A percentile compares a stretch with the other conserved stretches of the same genome.
phyloP scores from a whole-genome alignment of 1,140 invertebrate genomes.

The Hyles vespertilio region DNA sequence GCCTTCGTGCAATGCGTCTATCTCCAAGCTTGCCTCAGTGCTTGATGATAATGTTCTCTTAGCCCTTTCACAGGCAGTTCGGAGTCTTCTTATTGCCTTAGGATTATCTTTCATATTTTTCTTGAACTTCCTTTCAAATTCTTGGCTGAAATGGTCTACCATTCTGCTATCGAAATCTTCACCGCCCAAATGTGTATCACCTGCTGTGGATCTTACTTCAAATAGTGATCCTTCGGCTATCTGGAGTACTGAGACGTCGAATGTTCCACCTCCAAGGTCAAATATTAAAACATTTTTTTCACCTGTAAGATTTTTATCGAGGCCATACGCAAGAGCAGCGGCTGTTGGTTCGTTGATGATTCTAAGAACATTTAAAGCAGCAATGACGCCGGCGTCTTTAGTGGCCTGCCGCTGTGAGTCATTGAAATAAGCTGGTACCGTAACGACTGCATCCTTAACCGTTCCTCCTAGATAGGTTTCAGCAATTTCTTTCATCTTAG shows the following conservation, averaged over 20 bases:
- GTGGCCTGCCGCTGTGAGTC: slow-evolving; percentile 81
- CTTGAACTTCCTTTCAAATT: slow-evolving; percentile 91
- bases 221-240: slow-evolving; percentile 90
- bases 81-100: slow-evolving; percentile 84
- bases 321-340: slow-evolving; percentile 88
- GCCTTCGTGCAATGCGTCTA: slow-evolving; percentile 85
- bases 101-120: slow-evolving; percentile 86
- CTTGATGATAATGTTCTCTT: slow-evolving; percentile 82
- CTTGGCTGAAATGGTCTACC: slow-evolving; percentile 85
- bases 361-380: slow-evolving; percentile 87
- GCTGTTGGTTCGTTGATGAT: slow-evolving; percentile 91
- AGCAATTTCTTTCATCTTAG: slow-evolving; percentile 84
- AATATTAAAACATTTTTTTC: slow-evolving; percentile 86
- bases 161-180: slow-evolving; percentile 89
- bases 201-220: slow-evolving; percentile 87
- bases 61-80: slow-evolving; percentile 85
- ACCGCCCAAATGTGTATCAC: slow-evolving; percentile 85
- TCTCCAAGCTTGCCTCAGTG: slow-evolving; percentile 83
- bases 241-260: slow-evolving; percentile 91
- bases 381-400: slow-evolving; percentile 86
- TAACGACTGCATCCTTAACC: slow-evolving; percentile 81
- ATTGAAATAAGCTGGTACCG: slow-evolving; percentile 83
- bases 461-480: slow-evolving; percentile 78
- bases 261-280: slow-evolving; percentile 85
- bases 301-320: slow-evolving; percentile 90